A percentile compares a stretch with the other conserved stretches of the same genome.
phyloP scores from a whole-genome alignment of 2,797 vertebrate species.

The Acipenser oxyrinchus region DNA sequence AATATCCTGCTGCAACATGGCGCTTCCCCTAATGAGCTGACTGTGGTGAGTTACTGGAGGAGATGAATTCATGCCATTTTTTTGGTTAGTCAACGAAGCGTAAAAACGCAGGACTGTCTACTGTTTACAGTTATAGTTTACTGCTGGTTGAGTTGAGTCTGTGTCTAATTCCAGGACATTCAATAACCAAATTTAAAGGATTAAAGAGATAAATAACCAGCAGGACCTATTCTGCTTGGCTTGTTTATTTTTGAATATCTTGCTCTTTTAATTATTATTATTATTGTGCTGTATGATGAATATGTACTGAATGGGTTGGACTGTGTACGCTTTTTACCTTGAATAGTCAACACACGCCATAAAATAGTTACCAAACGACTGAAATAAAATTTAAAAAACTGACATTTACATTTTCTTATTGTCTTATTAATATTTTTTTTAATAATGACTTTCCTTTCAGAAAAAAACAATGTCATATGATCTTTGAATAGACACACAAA shows the following conservation, averaged over 20 bases:
- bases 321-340: too few species aligned
- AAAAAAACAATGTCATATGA: too few species aligned
- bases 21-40: slow-evolving; percentile 88
- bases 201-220: background rate
- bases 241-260: background rate
- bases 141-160: background rate
- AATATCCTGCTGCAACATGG: slow-evolving; percentile 89
- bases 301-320: background rate
- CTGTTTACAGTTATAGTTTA: background rate
- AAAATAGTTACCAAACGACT: too few species aligned
- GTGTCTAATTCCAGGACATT: background rate
- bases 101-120: background rate
- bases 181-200: background rate
- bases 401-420: too few species aligned
- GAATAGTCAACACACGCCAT: too few species aligned
- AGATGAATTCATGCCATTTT: background rate
- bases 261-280: background rate
- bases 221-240: too few species aligned
- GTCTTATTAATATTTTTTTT: too few species aligned
- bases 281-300: background rate
- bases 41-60: slow-evolving; percentile 66
- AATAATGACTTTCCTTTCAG: too few species aligned
- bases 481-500: too few species aligned
- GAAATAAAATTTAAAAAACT: too few species aligned
- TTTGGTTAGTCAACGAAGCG: background rate